These are phyloP conservation scores for Enteromius fasciolatus DNA, from an alignment of 2,797 vertebrate genomes.

Conservation along the genomic window DNA sequence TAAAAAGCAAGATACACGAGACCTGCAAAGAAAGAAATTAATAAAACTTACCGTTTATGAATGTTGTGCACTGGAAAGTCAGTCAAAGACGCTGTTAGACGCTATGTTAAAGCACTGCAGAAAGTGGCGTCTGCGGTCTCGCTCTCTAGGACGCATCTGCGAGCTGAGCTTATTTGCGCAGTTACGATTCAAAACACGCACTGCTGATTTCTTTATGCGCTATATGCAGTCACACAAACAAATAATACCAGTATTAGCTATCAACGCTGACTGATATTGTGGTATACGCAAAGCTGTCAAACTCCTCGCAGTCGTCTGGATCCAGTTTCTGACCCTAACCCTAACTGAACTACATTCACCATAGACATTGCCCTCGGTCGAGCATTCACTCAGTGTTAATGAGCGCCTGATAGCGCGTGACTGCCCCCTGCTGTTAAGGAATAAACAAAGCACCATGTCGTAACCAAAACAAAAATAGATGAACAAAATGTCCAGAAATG, in stretches of 20 bases:
- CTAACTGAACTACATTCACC: slow-evolving; percentile 10
- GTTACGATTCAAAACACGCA: background rate
- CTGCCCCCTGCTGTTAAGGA: slow-evolving; percentile 49
- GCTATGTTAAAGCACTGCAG: background rate
- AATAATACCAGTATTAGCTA: background rate
- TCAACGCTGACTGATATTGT: background rate
- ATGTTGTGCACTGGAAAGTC: background rate
- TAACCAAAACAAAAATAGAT: background rate
- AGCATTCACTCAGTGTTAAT: background rate
- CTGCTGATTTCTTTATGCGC: background rate
- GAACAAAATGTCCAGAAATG: background rate
- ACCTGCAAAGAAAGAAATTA: background rate
- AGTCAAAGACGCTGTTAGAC: background rate
- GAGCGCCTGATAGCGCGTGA: background rate
- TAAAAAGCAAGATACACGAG: background rate
- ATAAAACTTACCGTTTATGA: slow-evolving; percentile 1
- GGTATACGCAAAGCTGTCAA: background rate
- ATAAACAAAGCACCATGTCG: background rate
- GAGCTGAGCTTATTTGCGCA: background rate
- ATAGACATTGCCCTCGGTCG: background rate
- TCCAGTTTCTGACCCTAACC: background rate
- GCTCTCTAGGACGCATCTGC: slow-evolving; percentile 68
- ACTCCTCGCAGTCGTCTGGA: background rate
- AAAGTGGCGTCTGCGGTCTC: background rate
- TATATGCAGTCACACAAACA: background rate